These are phyloP conservation scores for Amphipyra berbera DNA, from an alignment of 2,888 invertebrate genomes.

Conservation along the genomic window DNA sequence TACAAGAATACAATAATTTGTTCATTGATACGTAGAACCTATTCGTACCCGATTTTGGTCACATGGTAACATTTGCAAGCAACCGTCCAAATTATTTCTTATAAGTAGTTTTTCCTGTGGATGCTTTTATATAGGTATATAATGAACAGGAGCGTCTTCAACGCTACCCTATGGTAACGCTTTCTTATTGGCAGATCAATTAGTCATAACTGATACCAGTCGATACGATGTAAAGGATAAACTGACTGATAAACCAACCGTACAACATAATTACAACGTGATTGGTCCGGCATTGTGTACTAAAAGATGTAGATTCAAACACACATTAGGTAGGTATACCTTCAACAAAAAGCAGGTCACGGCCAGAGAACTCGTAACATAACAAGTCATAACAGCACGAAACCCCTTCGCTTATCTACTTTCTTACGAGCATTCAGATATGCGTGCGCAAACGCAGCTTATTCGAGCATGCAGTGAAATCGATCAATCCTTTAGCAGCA, in stretches of 20 bases:
- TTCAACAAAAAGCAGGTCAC: conserved; percentile 25
- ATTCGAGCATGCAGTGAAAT: background rate
- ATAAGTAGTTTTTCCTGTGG: too few relatives aligned
- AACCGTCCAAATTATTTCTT: too few relatives aligned
- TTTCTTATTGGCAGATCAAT: too few relatives aligned
- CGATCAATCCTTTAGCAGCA: background rate
- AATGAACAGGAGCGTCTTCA: too few relatives aligned
- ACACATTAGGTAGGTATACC: background rate
- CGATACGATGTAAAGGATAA: too few relatives aligned
- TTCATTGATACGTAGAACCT: too few relatives aligned
- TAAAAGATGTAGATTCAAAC: background rate
- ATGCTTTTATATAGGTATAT: too few relatives aligned
- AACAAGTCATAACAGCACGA: conserved; percentile 1
- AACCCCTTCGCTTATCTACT: conserved; percentile 34
- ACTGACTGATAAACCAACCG: background rate
- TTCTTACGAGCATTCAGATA: background rate
- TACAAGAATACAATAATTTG: too few relatives aligned
- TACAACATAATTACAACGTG: background rate
- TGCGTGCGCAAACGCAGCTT: conserved; percentile 1
- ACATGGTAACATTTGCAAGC: too few relatives aligned
- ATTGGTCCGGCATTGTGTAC: background rate
- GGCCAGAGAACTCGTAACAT: conserved; percentile 12
- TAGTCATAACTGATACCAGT: too few relatives aligned
- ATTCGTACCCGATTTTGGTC: too few relatives aligned
- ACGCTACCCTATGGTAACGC: too few relatives aligned